These are phyloP conservation scores for Triops longicaudatus DNA, from an alignment of 1,140 invertebrate species.

Conservation along the genomic window DNA sequence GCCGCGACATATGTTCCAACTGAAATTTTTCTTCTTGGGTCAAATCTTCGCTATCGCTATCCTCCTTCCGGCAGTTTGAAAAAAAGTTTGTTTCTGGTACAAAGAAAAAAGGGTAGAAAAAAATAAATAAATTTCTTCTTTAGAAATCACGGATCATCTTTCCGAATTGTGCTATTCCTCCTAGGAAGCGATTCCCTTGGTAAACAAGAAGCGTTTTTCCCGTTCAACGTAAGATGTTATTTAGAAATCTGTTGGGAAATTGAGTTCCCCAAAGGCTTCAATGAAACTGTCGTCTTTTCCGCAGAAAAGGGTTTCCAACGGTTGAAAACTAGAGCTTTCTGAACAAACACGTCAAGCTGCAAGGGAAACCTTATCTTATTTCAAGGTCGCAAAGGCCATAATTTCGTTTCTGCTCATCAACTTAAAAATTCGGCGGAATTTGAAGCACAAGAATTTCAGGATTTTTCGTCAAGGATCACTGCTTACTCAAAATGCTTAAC, in stretches of 20 bases:
- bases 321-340: neutral
- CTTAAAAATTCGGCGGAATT: neutral
- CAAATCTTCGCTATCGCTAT: conserved; percentile 81
- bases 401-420: neutral
- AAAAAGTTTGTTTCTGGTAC: no score
- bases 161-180: neutral
- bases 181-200: neutral
- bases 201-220: neutral
- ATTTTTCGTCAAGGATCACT: neutral
- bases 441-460: neutral
- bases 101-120: neutral
- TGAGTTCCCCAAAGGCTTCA: neutral
- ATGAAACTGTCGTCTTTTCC: neutral
- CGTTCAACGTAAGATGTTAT: neutral
- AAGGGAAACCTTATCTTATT: neutral
- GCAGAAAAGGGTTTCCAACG: neutral
- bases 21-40: conserved; percentile 76
- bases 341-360: neutral
- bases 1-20: conserved; percentile 67
- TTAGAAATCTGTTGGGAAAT: neutral
- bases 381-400: neutral
- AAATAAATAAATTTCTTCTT: neutral
- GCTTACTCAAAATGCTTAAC: neutral
- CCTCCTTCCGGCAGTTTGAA: conserved; percentile 53
- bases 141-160: neutral